Evolutionary conservation across 2,113 vertebrate genomes (phyloP).

Genomic region (Eonycteris spelaea): DNA sequence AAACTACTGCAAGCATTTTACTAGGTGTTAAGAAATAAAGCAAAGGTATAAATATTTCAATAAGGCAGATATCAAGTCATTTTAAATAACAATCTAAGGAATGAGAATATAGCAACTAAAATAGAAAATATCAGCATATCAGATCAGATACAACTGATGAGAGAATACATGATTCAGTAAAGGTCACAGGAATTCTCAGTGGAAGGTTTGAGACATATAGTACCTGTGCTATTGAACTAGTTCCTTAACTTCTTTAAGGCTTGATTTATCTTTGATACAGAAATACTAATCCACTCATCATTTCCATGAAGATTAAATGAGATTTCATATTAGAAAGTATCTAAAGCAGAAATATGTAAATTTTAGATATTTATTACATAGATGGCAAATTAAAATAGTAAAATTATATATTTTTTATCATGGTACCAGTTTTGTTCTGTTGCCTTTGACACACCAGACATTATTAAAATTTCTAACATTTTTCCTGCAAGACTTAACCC

Average conservation of each 20-base stretch:
- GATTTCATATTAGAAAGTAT: not conserved
- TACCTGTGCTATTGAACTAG: not conserved
- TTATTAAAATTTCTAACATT: not conserved
- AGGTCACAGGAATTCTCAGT: fast-evolving
- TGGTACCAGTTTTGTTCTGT: not conserved
- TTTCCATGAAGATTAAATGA: not conserved
- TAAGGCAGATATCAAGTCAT: not conserved
- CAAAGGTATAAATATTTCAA: not conserved
- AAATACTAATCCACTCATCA: not conserved
- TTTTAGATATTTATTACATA: not conserved
- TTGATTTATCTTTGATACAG: not conserved
- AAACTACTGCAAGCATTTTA: not conserved
- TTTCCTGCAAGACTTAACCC: not conserved
- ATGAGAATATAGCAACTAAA: not conserved
- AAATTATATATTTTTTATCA: not conserved
- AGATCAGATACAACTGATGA: not conserved
- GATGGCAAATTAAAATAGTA: not conserved
- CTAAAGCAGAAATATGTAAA: not conserved
- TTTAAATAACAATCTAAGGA: not conserved
- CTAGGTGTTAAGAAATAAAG: not conserved
- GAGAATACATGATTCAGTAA: not conserved
- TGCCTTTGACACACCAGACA: not conserved
- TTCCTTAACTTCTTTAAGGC: not conserved
- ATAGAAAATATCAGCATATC: not conserved
- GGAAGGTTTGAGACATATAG: no score